Evolutionary conservation across 2,888 invertebrate species (phyloP).

Genomic region (Netelia melanura): DNA sequence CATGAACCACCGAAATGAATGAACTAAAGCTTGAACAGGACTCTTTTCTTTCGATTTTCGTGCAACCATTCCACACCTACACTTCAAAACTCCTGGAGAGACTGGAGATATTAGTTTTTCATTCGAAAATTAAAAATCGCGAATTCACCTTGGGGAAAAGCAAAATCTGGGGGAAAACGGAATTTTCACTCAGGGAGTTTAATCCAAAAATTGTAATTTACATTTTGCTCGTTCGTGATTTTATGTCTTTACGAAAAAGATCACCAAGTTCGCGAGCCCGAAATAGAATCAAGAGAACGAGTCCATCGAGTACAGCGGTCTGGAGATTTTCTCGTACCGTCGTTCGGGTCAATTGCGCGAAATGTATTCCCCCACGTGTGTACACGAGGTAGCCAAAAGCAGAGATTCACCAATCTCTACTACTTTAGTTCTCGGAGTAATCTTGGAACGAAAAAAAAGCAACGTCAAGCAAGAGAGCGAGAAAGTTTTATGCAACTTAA

Average conservation of each 20-base stretch:
- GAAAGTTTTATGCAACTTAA: constrained; percentile 64
- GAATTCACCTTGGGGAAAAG: constrained; percentile 1
- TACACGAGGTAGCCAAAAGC: constrained; percentile 30
- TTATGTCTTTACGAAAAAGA: too few relatives aligned
- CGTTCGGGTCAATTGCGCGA: constrained; percentile 39
- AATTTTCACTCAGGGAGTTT: not conserved
- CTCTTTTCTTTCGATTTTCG: constrained; percentile 43
- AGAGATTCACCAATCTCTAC: constrained; percentile 42
- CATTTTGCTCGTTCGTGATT: too few relatives aligned
- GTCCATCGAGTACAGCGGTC: constrained; percentile 15
- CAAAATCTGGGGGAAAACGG: not conserved
- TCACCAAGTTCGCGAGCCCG: not conserved
- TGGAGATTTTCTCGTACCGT: constrained; percentile 10
- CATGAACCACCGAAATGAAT: constrained; percentile 30
- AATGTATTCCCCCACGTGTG: constrained; percentile 41
- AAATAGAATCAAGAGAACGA: constrained; percentile 9
- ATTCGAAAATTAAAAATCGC: constrained; percentile 25
- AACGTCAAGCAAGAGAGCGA: constrained; percentile 23
- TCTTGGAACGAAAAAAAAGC: constrained; percentile 30
- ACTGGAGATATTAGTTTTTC: constrained; percentile 42
- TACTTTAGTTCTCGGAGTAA: constrained; percentile 53
- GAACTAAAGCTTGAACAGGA: constrained; percentile 44
- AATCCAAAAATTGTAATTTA: not conserved
- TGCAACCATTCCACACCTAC: constrained; percentile 10
- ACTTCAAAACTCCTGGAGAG: not conserved